Evolutionary conservation across 2,113 vertebrate genomes (phyloP).

Genomic region (Cinclus mexicanus): DNA sequence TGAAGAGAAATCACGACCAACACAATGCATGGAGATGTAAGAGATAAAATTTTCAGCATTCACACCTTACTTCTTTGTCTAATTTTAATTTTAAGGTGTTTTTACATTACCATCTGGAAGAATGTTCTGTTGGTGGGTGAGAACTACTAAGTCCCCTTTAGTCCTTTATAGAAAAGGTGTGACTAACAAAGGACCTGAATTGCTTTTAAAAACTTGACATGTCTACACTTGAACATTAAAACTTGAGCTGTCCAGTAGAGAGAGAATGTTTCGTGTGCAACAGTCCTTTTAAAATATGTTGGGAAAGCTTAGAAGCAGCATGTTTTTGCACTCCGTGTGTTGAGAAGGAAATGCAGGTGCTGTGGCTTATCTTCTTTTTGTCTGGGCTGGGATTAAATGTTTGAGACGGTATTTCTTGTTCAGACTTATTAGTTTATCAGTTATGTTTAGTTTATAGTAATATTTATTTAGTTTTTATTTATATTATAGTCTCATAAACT

Average conservation of each 20-base stretch:
- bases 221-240: background rate
- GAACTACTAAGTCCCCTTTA: background rate
- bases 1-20: background rate
- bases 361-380: too few relatives aligned
- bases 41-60: background rate
- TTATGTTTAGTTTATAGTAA: too few relatives aligned
- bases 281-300: background rate
- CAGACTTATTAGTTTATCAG: too few relatives aligned
- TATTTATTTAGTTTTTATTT: too few relatives aligned
- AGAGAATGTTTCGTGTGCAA: background rate
- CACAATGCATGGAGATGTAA: background rate
- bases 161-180: background rate
- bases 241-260: background rate
- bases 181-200: background rate
- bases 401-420: too few relatives aligned
- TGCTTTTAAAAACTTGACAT: background rate
- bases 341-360: background rate
- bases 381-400: too few relatives aligned
- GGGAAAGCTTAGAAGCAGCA: background rate
- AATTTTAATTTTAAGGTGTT: background rate
- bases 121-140: background rate
- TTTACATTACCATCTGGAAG: background rate
- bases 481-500: too few relatives aligned
- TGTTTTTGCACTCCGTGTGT: accelerated
- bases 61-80: background rate